Evolutionary conservation across 2,888 invertebrate genomes (phyloP), one percentile per base, ranked within the genome.

Genomic region (Empis stercorea): DNA sequence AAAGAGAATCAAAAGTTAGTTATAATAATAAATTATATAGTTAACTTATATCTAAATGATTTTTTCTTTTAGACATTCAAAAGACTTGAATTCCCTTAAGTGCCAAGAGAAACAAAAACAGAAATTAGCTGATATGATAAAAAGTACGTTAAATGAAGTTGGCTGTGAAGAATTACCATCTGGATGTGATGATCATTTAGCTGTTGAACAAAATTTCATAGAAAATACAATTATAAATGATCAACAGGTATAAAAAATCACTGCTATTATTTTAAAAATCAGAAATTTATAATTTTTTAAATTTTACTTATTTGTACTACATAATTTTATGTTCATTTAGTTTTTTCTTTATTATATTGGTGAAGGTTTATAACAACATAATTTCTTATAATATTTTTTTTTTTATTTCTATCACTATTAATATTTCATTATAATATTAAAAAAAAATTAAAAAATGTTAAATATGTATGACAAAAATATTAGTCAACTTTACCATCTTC

Each of bases 121-220:
- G 49, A 81, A 80, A 57, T 83, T 92, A 62, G 79, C 84, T 4
- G 88, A 91, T 61, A 78, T 91, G 65, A 88, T 89, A 55, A 80
- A 84, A 59, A 78, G 81, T 41, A 88, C 89, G n/a, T 70, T 91
- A 49, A 87, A 85, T 49, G 87, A 89, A 66, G 74, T 89, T 27
- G 88, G 89, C 47, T 88, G 88, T 63, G 88, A 89, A 66, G 88
- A 89, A 70, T 76, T 86, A 49, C 89, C 89, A 14, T 82, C 86
- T 9, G 89, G 87, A 44, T 87, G 87, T 63, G 79, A 79, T 11
- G 88, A 88, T 68, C 72, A 87, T 54, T 54, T 68, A 44, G 61
- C 61, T 30, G 57, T 68, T 39, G 70, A 69, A 72, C 80, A 57
- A 71, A 77, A 69, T 67, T 81, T 71, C 59, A 79, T 81, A 52